Evolutionary conservation across 2,888 invertebrate genomes (phyloP).

Genomic region (Tenthredo amoena): DNA sequence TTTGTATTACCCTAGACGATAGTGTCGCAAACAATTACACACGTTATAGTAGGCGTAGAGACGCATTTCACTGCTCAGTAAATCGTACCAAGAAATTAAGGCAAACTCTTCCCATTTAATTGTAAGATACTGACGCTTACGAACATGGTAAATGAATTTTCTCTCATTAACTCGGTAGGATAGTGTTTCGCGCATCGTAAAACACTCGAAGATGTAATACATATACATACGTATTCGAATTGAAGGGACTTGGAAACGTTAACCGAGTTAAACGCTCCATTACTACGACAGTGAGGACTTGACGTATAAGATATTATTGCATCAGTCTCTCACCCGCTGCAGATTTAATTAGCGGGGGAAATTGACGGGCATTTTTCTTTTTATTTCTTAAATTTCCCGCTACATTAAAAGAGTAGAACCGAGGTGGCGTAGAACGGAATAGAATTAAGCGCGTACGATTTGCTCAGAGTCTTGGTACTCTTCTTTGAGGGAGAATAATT

Average conservation of each 20-base stretch:
- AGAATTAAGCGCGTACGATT: not conserved
- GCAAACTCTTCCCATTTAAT: not conserved
- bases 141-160: constrained; percentile 31
- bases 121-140: not conserved
- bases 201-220: not conserved
- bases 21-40: constrained; percentile 2
- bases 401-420: constrained; percentile 21
- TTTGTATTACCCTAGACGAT: not conserved
- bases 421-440: not conserved
- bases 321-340: constrained; percentile 10
- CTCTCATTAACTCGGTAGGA: not conserved
- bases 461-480: not conserved
- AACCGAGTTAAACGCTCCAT: constrained; percentile 46
- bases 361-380: not conserved
- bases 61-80: not conserved
- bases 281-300: constrained; percentile 38
- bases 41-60: not conserved
- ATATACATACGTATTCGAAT: not conserved
- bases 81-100: constrained; percentile 7
- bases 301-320: constrained; percentile 35
- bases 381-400: not conserved
- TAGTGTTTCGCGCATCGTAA: not conserved
- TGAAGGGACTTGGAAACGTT: not conserved
- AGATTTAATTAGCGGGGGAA: constrained; percentile 44
- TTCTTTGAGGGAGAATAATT: constrained; percentile 4